Evolutionary conservation across 1,140 invertebrate species (phyloP).

Genomic region (Delia radicum): DNA sequence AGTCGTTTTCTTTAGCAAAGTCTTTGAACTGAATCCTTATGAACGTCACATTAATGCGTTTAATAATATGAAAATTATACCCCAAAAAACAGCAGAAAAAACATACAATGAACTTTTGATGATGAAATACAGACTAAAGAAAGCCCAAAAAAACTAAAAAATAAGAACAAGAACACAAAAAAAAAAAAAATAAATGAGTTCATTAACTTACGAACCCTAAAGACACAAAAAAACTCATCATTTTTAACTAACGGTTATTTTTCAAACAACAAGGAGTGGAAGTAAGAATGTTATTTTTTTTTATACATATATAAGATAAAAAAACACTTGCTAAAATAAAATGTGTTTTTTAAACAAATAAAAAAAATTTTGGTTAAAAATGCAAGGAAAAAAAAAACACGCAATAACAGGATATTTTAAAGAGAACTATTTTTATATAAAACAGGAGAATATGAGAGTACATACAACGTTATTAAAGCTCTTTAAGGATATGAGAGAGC

Average conservation of each 20-base stretch:
- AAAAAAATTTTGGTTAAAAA: too few relatives aligned
- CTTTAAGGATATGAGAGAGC: background rate
- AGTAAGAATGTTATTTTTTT: background rate
- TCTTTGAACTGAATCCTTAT: constrained; percentile 4
- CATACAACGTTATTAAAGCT: too few relatives aligned
- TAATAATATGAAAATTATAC: constrained; percentile 7
- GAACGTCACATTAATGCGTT: background rate
- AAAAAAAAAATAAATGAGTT: constrained; percentile 27
- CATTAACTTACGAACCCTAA: constrained; percentile 26
- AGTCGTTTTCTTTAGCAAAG: too few relatives aligned
- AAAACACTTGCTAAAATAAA: background rate
- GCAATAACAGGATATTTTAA: background rate
- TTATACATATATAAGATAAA: background rate
- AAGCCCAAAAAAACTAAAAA: background rate
- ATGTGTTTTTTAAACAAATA: background rate
- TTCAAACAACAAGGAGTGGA: background rate
- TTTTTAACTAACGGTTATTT: constrained; percentile 9
- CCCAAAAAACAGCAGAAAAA: background rate
- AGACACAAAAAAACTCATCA: constrained; percentile 2
- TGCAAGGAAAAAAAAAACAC: background rate
- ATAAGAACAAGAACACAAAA: background rate
- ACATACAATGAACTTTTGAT: constrained; percentile 19
- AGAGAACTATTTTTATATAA: background rate
- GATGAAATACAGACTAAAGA: constrained; percentile 14
- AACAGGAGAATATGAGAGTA: background rate